Base-by-base conservation (phyloP, 64 coral and sea anemone genomes). In the Acropora tenuis region DNA sequence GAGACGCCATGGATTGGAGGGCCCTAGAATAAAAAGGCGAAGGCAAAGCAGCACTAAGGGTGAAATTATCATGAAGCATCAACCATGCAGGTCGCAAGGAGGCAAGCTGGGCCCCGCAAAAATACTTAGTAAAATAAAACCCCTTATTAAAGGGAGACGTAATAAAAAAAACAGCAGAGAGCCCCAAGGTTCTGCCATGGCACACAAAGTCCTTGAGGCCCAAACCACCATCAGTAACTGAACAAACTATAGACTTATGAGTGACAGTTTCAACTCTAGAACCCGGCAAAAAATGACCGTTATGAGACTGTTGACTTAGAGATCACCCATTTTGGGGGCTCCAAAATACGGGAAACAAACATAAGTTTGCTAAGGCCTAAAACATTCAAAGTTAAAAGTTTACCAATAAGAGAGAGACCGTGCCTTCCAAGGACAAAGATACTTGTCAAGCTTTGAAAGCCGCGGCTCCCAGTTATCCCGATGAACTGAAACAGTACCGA, bases 261-360 rank as follows among this genome's bases (percentile, higher is more conserved):
- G 50, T 18, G 1, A 89, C 55, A 5, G 3, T 40, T 79, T 90
- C 88, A 3, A 45, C 48, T 48, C 20, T 79, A 0, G n/a, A 2
- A 1, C 18, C 76, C 88, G 43, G 80, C 4, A 90, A 1, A 60
- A 90, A 90, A 4, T 6, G 55, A 5, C 76, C 79, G n/a, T n/a
- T 2, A 78, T n/a, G 0, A 58, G 15, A 2, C 41, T 80, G 8
- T 90, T 50, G 8, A 65, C 3, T 15, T 4, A 1, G 88, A 15
- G 7, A 46, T 2, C 0, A 82, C 47, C 47, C 43, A 53, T 57
- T 8, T 0, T 3, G 49, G 86, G 1, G 50, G 8, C 30, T 6
- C 0, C 2, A 88, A 50, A 13, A 75, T 19, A 9, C 40, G 20
- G 43, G 71, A 17, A 0, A 88, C 44, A 41, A 50, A 88, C 4